Evolutionary conservation across 2,113 vertebrate species (phyloP), one percentile per base, ranked within the genome.

Genomic region (Macroglossus sobrinus): DNA sequence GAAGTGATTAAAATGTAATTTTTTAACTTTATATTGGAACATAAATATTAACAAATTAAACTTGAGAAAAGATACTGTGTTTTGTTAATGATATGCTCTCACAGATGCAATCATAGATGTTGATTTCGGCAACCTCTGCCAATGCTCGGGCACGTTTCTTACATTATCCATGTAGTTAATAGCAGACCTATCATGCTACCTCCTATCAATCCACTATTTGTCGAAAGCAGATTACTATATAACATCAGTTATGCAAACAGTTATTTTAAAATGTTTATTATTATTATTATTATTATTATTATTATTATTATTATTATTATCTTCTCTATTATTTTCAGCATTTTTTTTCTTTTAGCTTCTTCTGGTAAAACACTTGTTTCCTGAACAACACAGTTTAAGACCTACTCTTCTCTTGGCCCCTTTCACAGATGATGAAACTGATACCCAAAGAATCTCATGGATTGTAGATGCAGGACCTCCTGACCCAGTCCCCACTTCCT

Each of bases 381-480:
- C 74, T 57, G 33, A 57, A 24, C 55, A 45, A 4, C 2, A 40
- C 38, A 5, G 30, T 88, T 43, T 47, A 15, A 84, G 76, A n/a
- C 61, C 63, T 19, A 0, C 1, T 93, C 45, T 50, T 71, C 45
- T 33, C 47, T 61, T 74, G 38, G 30, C 80, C 76, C 50, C 68
- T 71, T 93, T 95, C 61, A 11, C 74, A 45, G 45, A 85, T 24
- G 55, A 38, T 21, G 53, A 91, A 89, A 93, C 76, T 63, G 87
- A 92, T 69, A 53, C 16, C 59, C 28, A 53, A 10, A 45, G 7
- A 57, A 10, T 45, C 57, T 72, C 53, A 3, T 18, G 53, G 57
- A 50, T 53, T 12, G 40, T 88, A 57, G 28, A 53, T 69, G 45
- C 43, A 35, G 35, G 93, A 68, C 47, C 85, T 47, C 38, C 71